Conservation (phyloP, 2,888 invertebrate genomes). For the Laothoe populi region DNA sequence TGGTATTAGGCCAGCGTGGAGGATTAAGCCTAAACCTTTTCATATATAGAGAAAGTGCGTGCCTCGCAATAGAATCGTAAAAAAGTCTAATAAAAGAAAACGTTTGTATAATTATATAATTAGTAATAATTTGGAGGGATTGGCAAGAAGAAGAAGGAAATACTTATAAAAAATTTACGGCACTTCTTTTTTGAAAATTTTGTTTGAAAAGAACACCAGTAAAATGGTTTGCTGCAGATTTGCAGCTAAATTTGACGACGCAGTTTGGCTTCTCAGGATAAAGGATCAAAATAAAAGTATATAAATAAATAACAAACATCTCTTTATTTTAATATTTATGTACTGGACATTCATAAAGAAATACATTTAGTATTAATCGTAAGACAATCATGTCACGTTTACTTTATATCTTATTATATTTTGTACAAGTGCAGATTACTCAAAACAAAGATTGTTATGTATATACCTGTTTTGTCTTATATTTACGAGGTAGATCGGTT, state of each 20-base stretch:
- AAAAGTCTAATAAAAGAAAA: too few relatives aligned
- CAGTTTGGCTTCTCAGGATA: neutral
- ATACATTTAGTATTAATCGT: constrained; percentile 78
- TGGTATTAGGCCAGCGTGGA: too few relatives aligned
- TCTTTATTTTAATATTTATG: constrained; percentile 80
- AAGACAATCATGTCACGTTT: constrained; percentile 73
- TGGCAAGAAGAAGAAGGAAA: too few relatives aligned
- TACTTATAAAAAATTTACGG: too few relatives aligned
- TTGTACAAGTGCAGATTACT: constrained; percentile 69
- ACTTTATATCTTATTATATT: constrained; percentile 70
- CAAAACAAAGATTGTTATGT: constrained; percentile 40
- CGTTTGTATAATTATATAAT: too few relatives aligned
- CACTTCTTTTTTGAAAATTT: too few relatives aligned
- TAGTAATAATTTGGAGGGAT: too few relatives aligned
- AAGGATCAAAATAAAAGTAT: constrained; percentile 17
- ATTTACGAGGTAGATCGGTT: constrained; percentile 72
- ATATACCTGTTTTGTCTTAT: constrained; percentile 61
- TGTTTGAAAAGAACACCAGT: too few relatives aligned
- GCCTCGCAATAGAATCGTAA: too few relatives aligned
- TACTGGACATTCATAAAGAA: constrained; percentile 82
- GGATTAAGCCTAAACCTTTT: too few relatives aligned
- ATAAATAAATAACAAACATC: constrained; percentile 80
- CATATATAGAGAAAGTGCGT: too few relatives aligned
- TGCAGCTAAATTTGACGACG: neutral
- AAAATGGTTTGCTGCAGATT: too few relatives aligned